These are phyloP conservation scores for Colistium nudipinnis DNA, from an alignment of 2,113 vertebrate genomes.

Conservation along the genomic window DNA sequence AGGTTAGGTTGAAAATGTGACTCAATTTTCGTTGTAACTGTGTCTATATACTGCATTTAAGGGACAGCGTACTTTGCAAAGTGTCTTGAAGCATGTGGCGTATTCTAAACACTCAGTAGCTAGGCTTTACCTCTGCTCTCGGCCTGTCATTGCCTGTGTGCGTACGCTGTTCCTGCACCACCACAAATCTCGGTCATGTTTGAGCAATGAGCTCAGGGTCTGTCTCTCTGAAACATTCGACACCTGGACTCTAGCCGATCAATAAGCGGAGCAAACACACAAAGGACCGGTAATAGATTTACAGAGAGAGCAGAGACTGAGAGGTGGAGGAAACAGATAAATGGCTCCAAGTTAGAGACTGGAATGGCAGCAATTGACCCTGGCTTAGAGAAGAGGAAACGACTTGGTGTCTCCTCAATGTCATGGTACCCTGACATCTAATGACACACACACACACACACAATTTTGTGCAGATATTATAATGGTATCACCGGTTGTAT, in stretches of 20 bases:
- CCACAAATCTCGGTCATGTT: slow-evolving; percentile 44
- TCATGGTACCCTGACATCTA: slow-evolving; percentile 27
- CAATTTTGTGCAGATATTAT: not conserved
- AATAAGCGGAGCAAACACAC: slow-evolving; percentile 66
- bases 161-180: slow-evolving; percentile 16
- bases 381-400: slow-evolving; percentile 32
- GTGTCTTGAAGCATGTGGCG: not conserved
- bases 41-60: not conserved
- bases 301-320: slow-evolving; percentile 46
- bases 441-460: slow-evolving; percentile 14
- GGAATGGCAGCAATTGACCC: slow-evolving; percentile 50
- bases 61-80: not conserved
- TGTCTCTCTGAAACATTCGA: slow-evolving; percentile 49
- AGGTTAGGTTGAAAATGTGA: too few relatives aligned
- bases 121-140: slow-evolving; percentile 17
- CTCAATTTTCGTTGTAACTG: not conserved
- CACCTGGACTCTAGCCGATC: slow-evolving; percentile 75
- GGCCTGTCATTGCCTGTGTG: slow-evolving; percentile 39
- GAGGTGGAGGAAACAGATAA: slow-evolving; percentile 42
- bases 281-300: slow-evolving; percentile 60
- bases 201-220: slow-evolving; percentile 54
- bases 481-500: not conserved
- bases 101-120: not conserved
- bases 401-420: slow-evolving; percentile 25
- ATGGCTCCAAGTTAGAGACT: slow-evolving; percentile 37